These are phyloP conservation scores for Aricia agestis DNA, from an alignment of 1,140 invertebrate species.

Conservation along the genomic window DNA sequence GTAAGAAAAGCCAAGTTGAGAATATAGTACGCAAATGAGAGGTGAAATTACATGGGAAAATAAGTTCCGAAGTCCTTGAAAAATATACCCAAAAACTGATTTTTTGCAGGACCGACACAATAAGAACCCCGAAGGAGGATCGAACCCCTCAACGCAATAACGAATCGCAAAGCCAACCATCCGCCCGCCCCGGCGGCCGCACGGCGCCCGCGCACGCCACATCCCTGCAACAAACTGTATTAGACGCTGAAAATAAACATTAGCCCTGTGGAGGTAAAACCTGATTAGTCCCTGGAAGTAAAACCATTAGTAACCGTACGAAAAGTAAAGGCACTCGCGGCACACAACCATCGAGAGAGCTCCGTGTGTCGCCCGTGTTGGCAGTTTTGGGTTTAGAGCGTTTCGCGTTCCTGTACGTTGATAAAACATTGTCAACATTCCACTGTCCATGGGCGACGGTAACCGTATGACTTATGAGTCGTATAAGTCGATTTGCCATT, in stretches of 20 bases:
- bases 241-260: slow-evolving; percentile 43
- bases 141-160: neutral
- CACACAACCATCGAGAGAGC: neutral
- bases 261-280: slow-evolving; percentile 45
- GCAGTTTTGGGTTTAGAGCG: neutral
- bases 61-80: neutral
- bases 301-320: slow-evolving; percentile 17
- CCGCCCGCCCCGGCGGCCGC: slow-evolving; percentile 5
- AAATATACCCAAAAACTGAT: neutral
- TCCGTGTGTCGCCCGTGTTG: neutral
- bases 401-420: no score
- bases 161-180: slow-evolving; percentile 18
- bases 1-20: no score
- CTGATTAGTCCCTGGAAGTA: slow-evolving; percentile 19
- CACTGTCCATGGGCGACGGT: no score
- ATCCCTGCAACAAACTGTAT: slow-evolving; percentile 14
- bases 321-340: slow-evolving; percentile 33
- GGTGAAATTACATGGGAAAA: no score
- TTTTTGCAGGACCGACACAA: neutral
- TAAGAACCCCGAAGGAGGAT: neutral
- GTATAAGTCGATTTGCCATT: no score
- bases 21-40: no score
- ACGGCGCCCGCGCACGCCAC: neutral
- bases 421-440: no score
- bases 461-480: no score